Base-by-base conservation (phyloP, 2,113 vertebrate species). In the Calidris pugnax region DNA sequence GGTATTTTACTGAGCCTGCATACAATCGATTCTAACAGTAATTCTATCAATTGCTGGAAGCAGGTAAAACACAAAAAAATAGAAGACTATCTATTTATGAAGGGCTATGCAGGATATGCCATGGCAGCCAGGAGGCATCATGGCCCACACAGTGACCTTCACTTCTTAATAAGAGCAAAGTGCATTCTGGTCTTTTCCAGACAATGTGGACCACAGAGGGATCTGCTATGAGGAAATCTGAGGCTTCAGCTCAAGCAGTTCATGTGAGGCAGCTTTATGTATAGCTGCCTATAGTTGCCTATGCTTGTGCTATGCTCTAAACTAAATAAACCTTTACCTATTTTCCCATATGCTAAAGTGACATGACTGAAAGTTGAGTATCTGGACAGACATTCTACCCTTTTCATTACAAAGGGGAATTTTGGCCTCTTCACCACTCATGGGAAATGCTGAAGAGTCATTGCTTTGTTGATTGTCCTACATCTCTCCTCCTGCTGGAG, bases 1-100 rank as follows among this genome's bases (percentile, higher is more conserved):
- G 87, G 60, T 68, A 66, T 85, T 94, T 90, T 66, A 41, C 67
- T 48, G 18, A 89, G 20, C 24, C 26, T 96, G 24, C 22, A 22
- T 85, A 30, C 41, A 72, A 33, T 50, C 27, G 37, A 56, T 55
- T 87, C 22, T 60, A 78, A 57, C 18, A 71, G 22, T 83, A 81
- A 87, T 73, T 95, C 67, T 87, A 7, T 7, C 22, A 55, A 47
- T 64, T 92, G 10, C 26, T 85, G 64, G 20, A 12, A 74, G 28
- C 6, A 43, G 16, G 4, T 16, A 87, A 85, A 77, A 21, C 3
- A 35, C 12, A 30, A 51, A 32, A 71, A 86, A 71, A 50, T 30
- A 66, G 72, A 30, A 55, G 4, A 22, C 6, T 18, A 56, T 43
- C 15, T 75, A 6, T 74, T 83, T 83, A 35, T 41, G 50, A 85